These are phyloP conservation scores for Apeltes quadracus DNA, from an alignment of 2,113 vertebrate genomes.

Conservation along the genomic window DNA sequence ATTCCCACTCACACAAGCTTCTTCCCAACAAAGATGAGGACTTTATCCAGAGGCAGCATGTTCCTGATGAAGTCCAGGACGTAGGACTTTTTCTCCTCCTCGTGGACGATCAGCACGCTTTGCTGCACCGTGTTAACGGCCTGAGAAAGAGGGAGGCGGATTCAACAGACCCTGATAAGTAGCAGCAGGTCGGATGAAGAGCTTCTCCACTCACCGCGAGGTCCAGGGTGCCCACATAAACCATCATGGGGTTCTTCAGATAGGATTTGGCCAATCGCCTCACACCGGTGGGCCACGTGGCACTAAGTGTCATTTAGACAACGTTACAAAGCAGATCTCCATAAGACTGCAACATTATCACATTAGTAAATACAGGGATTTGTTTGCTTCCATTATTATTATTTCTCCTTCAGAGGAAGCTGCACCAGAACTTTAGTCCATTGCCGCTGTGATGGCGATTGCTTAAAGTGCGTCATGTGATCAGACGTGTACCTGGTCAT, in stretches of 20 bases:
- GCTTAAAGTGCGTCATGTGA: neutral
- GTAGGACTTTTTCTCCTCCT: constrained; percentile 91
- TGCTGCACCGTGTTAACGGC: constrained; percentile 92
- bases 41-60: constrained; percentile 90
- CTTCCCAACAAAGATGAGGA: constrained; percentile 93
- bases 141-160: constrained; percentile 65
- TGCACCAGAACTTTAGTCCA: neutral
- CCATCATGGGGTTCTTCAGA: constrained; percentile 94
- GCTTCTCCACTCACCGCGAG: constrained; percentile 88
- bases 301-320: constrained; percentile 75
- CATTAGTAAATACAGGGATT: neutral
- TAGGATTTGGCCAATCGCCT: constrained; percentile 91
- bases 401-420: neutral
- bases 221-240: constrained; percentile 94
- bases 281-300: constrained; percentile 93
- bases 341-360: neutral
- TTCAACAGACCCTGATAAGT: too few species aligned
- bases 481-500: constrained; percentile 89
- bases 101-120: constrained; percentile 83
- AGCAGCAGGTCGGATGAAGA: too few species aligned
- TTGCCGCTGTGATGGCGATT: neutral
- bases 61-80: constrained; percentile 85
- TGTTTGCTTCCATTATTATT: neutral
- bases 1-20: constrained; percentile 85
- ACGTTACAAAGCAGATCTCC: neutral